phyloP scores from a whole-genome alignment of 2,797 vertebrate genomes.

The Halcyon badia region DNA sequence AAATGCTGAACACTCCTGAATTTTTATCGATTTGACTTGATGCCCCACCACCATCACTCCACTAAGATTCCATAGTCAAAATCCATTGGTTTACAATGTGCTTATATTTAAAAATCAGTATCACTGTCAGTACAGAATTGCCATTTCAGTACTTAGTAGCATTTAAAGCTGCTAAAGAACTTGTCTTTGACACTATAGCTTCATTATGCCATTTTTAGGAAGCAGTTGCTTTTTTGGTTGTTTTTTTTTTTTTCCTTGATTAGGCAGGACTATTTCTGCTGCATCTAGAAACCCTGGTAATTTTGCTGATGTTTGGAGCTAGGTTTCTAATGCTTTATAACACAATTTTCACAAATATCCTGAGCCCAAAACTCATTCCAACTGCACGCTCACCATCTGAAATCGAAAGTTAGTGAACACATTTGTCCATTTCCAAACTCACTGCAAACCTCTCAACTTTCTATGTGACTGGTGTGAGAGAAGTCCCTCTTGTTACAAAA shows the following conservation, averaged over 20 bases:
- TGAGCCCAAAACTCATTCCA: not conserved
- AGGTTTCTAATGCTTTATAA: not conserved
- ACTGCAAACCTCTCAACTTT: not conserved
- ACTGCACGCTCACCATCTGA: not conserved
- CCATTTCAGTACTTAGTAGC: not conserved
- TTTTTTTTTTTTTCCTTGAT: not conserved
- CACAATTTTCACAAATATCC: not conserved
- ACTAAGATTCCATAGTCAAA: not conserved
- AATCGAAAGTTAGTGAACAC: not conserved
- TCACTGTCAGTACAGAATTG: not conserved
- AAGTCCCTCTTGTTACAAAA: not conserved
- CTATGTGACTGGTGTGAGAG: not conserved
- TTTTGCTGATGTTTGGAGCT: not conserved
- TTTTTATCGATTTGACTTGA: not conserved
- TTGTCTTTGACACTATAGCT: not conserved
- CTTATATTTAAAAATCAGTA: not conserved
- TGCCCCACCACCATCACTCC: accelerated
- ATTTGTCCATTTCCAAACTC: not conserved
- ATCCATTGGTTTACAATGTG: not conserved
- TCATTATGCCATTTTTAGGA: not conserved
- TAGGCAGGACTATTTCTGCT: not conserved
- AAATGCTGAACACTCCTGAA: not conserved
- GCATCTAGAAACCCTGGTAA: not conserved
- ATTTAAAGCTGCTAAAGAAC: not conserved
- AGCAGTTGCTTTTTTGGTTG: not conserved